Percentiles rank a stretch among this genome's conserved stretches.
phyloP scores from a whole-genome alignment of 2,113 vertebrate species.

The Polypterus senegalus region DNA sequence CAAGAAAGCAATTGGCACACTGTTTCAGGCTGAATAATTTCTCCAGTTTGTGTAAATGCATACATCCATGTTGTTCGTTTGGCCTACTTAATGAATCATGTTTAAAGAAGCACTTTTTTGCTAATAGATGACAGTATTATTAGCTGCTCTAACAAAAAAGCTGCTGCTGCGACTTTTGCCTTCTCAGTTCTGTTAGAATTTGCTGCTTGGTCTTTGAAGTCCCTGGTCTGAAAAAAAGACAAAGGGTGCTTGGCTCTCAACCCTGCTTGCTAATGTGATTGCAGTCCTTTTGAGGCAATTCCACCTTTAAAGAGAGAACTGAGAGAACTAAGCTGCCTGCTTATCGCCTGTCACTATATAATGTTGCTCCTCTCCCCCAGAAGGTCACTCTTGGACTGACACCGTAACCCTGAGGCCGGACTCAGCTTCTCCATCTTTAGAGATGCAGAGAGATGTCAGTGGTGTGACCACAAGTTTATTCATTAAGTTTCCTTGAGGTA shows the following conservation, averaged over 20 bases:
- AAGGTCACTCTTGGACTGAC: conserved; percentile 66
- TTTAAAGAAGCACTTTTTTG: not conserved
- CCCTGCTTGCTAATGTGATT: conserved; percentile 44
- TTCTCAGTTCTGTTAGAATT: not conserved
- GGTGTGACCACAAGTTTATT: conserved; percentile 70
- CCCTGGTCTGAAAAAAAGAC: not conserved
- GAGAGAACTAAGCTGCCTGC: conserved; percentile 27
- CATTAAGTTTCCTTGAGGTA: conserved; percentile 50
- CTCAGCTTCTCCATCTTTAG: conserved; percentile 60
- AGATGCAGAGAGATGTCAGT: conserved; percentile 71
- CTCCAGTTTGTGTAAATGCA: no score
- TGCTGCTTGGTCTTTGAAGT: not conserved
- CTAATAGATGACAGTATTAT: not conserved
- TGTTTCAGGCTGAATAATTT: no score
- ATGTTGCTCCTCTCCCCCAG: conserved; percentile 50
- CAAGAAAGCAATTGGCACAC: no score
- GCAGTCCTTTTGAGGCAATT: conserved; percentile 47
- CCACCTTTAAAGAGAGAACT: conserved; percentile 37
- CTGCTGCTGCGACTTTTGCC: not conserved
- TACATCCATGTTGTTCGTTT: no score
- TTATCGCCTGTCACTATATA: conserved; percentile 55
- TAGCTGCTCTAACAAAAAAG: not conserved
- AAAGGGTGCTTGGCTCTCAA: conserved; percentile 2
- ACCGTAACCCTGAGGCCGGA: conserved; percentile 64
- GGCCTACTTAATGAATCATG: no score